These are phyloP conservation scores for Pogonophryne albipinna DNA, from an alignment of 2,797 vertebrate species.

Conservation along the genomic window DNA sequence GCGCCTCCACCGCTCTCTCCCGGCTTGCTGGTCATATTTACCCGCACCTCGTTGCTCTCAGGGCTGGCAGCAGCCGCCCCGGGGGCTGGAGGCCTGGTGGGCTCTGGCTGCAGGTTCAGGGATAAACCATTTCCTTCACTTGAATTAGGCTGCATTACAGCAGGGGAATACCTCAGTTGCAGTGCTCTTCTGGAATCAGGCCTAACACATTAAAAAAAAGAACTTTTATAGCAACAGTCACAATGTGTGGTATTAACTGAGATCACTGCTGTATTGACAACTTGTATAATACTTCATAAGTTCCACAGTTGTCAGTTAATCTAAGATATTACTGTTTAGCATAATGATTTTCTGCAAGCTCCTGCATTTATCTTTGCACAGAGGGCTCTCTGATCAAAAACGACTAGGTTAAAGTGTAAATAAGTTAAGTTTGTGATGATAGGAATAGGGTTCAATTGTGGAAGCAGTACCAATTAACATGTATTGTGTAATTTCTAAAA, in stretches of 20 bases:
- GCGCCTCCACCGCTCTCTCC: constrained; percentile 81
- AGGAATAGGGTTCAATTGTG: not conserved
- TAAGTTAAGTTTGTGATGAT: not conserved
- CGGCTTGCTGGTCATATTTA: constrained; percentile 80
- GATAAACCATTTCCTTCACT: constrained; percentile 80
- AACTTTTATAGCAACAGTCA: not conserved
- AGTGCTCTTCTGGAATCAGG: constrained; percentile 80
- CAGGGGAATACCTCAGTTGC: constrained; percentile 77
- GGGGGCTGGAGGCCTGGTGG: constrained; percentile 65
- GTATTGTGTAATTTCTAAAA: not conserved
- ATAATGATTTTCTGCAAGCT: not conserved
- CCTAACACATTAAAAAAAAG: constrained; percentile 67
- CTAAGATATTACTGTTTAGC: not conserved
- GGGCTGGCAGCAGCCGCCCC: constrained; percentile 60
- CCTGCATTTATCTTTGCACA: not conserved
- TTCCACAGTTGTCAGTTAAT: not conserved
- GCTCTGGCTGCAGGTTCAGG: constrained; percentile 80
- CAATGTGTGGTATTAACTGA: not conserved
- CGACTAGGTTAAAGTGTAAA: not conserved
- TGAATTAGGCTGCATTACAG: constrained; percentile 89
- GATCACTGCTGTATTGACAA: not conserved
- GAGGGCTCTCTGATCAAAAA: not conserved
- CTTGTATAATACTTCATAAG: not conserved
- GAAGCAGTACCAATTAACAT: not conserved
- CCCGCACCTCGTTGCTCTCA: constrained; percentile 83